Conservation (phyloP, 2,113 vertebrate genomes). For the Nesogale talazaci region DNA sequence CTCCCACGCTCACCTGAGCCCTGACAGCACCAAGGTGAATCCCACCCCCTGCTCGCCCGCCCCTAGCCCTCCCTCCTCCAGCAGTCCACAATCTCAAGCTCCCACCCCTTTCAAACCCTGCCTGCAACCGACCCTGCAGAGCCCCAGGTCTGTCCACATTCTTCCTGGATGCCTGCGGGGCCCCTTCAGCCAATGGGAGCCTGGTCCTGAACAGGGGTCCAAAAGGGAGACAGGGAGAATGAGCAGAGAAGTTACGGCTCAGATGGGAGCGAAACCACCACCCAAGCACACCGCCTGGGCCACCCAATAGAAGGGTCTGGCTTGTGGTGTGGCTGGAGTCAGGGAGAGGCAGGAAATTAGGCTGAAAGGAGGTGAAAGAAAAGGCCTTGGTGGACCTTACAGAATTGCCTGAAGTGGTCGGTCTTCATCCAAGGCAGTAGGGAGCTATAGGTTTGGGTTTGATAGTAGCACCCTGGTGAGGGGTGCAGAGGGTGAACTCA, state of each 20-base stretch:
- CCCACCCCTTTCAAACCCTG: neutral
- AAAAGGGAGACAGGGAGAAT: neutral
- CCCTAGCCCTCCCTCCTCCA: neutral
- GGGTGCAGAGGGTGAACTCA: neutral
- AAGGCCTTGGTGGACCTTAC: neutral
- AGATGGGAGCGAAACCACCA: neutral
- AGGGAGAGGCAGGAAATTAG: neutral
- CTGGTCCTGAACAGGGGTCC: neutral
- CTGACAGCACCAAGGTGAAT: conserved; percentile 93
- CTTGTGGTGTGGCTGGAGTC: neutral
- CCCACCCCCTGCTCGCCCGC: neutral
- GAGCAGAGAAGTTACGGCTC: neutral
- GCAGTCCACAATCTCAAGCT: no score
- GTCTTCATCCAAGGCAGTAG: conserved; percentile 1
- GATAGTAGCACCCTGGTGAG: neutral
- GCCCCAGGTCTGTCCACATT: neutral
- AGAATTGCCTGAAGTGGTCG: neutral
- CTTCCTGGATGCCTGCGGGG: no score
- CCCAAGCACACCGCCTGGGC: neutral
- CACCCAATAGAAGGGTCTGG: neutral
- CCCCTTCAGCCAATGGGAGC: neutral
- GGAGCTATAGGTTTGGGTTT: neutral
- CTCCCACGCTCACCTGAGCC: conserved; percentile 90
- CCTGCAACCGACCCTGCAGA: neutral
- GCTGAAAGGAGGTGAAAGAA: neutral